Evolutionary conservation across 64 coral and sea anemone species (phyloP), one percentile per base, ranked within the genome.

Genomic region (Pocillopora damicornis): DNA sequence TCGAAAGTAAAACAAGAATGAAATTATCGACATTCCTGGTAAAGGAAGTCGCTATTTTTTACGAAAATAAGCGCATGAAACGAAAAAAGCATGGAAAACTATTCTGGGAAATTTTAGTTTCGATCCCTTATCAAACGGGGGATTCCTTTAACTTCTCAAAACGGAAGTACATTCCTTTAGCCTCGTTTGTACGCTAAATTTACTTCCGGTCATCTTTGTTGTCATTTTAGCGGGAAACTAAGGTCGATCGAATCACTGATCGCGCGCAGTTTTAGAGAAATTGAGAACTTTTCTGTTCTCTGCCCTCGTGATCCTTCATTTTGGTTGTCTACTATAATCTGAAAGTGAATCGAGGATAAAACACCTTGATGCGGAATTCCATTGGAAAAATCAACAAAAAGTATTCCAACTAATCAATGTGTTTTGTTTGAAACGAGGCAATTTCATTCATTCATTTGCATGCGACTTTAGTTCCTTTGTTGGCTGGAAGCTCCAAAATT

Each of bases 391-490:
- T 90, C 85, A 87, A 92, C 76, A 92, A 87, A 90, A 74, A 22
- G 15, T 78, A 35, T 69, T 88, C 63, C 20, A 88, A 89, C 72
- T 82, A 91, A 91, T 96, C 73, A 88, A 83, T 45, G 79, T 78
- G 77, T 92, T 96, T 97, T 97, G 94, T 97, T 97, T 93, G 91
- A 87, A 89, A 90, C 90, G 89, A 89, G 90, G 94, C 89, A 92
- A 95, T 95, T 97, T 93, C 90, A 97, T 97, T 97, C 94, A 97
- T 97, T 97, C 91, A 97, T 97, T 92, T 93, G 91, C 90, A 97
- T 97, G 88, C 74, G 75, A 78, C 78, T 58, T 82, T 81, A 62
- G 66, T 9, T 84, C 88, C 88, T 97, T 97, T 93, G 78, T 81
- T 97, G 91, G 75, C 38, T 51, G 18, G 63, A 37, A 85, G 38